Base-by-base conservation (phyloP, 2,113 vertebrate genomes). In the Acrocephalus kingi region DNA sequence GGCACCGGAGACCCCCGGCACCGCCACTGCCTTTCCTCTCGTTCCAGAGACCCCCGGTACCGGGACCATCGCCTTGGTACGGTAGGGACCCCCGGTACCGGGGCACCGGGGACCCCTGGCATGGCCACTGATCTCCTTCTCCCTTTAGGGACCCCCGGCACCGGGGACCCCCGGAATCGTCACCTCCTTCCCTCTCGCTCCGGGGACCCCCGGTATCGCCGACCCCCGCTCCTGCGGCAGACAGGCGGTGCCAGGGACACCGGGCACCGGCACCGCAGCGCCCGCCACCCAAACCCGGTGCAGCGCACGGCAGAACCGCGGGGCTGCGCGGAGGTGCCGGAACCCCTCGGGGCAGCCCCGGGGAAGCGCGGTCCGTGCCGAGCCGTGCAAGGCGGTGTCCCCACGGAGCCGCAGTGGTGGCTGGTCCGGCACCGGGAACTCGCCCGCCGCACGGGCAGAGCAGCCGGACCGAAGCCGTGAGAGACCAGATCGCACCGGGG, bases 181-280 rank as follows among this genome's bases (percentile, higher is more conserved):
- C 54, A n/a, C 52, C 7, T 1, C 9, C 22, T 2, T 56, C 7
- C 30, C 11, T 27, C 9, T 2, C 2, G 6, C 18, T 39, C 37
- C 37, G 37, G 14, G 24, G 25, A 13, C 33, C 43, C 43, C 56
- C 16, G 13, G 21, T 6, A 31, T 14, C 23, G 4, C 35, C 19
- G 35, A 5, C 9, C 37, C 20, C 55, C 10, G 55, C 10, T 15
- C 46, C 56, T 52, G 56, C 31, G 31, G 37, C 16, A 72, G 31
- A 52, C 54, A 11, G 12, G 15, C 46, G 23, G 55, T 18, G 24
- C 33, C 62, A 6, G 41, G 33, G 21, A 46, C 33, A 23, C 17
- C 27, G 14, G 49, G 41, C 20, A 30, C 37, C 46, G 46, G 19
- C 6, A 27, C 49, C 16, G 24, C 24, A 15, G 22, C 11, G 8